Evolutionary conservation across 2,797 vertebrate genomes (phyloP).

Genomic region (Triplophysa yarkandensis): DNA sequence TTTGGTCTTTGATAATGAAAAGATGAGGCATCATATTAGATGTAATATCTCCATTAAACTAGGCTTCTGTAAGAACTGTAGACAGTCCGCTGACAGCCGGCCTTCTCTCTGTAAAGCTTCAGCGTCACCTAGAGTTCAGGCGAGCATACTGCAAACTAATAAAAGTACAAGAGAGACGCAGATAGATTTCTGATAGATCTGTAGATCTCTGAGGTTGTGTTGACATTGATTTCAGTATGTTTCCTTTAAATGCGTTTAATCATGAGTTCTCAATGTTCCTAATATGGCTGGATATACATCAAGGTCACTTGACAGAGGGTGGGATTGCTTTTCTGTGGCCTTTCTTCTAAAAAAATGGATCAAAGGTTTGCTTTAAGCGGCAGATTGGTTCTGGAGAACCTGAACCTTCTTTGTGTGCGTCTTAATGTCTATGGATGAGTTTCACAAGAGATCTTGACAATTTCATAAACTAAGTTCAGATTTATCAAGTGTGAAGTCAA

Average conservation of each 20-base stretch:
- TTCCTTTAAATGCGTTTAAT: constrained; percentile 4
- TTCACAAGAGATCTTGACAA: no score
- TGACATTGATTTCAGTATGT: not conserved
- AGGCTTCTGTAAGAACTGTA: not conserved
- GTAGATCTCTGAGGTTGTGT: not conserved
- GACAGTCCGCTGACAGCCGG: not conserved
- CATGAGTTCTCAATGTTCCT: not conserved
- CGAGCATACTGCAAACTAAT: constrained; percentile 13
- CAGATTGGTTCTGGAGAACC: not conserved
- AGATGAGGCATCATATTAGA: constrained; percentile 5
- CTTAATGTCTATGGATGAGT: no score
- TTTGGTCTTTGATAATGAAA: constrained; percentile 8
- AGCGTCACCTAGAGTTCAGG: constrained; percentile 40
- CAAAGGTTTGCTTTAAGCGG: not conserved
- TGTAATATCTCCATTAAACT: constrained; percentile 4
- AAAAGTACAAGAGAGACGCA: not conserved
- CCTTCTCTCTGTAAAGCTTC: not conserved
- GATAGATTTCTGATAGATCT: not conserved
- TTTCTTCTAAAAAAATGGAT: not conserved
- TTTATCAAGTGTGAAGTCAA: no score
- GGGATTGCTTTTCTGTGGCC: not conserved
- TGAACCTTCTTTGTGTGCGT: not conserved
- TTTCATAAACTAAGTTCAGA: no score
- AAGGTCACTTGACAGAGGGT: not conserved
- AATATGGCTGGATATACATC: not conserved